These are phyloP conservation scores for Phengaris arion DNA, from an alignment of 2,888 invertebrate genomes.

Conservation along the genomic window DNA sequence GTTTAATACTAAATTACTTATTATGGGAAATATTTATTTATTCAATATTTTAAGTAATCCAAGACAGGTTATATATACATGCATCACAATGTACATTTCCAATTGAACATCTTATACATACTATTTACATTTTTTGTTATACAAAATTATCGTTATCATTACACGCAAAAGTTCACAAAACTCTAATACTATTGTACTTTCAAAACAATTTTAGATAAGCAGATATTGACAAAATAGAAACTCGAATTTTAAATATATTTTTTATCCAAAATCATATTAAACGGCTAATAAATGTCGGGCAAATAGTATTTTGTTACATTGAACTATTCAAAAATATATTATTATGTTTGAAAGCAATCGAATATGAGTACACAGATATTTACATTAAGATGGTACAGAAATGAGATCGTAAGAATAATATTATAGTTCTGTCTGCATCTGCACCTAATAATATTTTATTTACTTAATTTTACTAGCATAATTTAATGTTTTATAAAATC, in stretches of 20 bases:
- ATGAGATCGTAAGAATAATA: background rate
- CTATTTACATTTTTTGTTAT: constrained; percentile 29
- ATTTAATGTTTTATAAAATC: background rate
- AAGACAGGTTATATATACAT: background rate
- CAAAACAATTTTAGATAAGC: background rate
- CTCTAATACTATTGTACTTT: background rate
- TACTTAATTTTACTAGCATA: background rate
- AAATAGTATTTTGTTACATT: background rate
- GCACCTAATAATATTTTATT: background rate
- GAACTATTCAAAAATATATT: background rate
- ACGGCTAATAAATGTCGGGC: background rate
- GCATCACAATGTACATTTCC: constrained; percentile 20
- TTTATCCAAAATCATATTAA: too few species aligned
- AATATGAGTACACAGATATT: background rate
- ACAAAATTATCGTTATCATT: background rate
- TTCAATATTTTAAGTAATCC: constrained; percentile 16
- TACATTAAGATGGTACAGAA: background rate
- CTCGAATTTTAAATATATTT: background rate
- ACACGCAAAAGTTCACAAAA: background rate
- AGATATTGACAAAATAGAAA: background rate
- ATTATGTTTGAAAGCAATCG: too few species aligned
- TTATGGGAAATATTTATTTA: background rate
- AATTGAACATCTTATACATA: constrained; percentile 21
- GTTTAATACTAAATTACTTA: background rate
- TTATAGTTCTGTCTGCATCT: background rate